Evolutionary conservation across 2,888 invertebrate species (phyloP).

Genomic region (Serripes groenlandicus): DNA sequence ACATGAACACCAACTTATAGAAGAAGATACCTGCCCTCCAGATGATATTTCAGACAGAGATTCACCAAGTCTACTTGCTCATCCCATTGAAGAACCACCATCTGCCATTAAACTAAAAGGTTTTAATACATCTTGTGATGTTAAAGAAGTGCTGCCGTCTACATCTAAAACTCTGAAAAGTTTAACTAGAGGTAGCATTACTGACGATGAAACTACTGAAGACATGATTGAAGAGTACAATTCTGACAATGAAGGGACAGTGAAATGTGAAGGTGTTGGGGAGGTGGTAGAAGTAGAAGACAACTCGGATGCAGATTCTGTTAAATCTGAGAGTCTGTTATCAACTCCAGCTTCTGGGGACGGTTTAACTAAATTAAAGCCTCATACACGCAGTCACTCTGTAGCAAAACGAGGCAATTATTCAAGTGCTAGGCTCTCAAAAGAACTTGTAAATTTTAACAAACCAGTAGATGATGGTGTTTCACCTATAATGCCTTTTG

Average conservation of each 20-base stretch:
- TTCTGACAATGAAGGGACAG: constrained; percentile 7
- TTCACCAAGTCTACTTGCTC: neutral
- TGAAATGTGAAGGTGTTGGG: neutral
- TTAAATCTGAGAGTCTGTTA: constrained; percentile 24
- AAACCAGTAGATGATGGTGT: neutral
- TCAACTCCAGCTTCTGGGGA: constrained; percentile 1
- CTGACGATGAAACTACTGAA: neutral
- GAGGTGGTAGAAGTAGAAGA: constrained; percentile 15
- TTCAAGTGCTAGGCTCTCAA: no score
- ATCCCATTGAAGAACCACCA: no score
- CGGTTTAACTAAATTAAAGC: constrained; percentile 9
- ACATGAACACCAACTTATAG: constrained; percentile 23
- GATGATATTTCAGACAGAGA: neutral
- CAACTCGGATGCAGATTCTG: constrained; percentile 22
- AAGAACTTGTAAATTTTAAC: neutral
- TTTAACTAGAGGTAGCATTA: no score
- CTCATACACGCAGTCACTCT: no score
- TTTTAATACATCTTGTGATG: no score
- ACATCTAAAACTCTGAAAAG: no score
- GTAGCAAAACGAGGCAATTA: no score
- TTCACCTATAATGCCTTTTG: neutral
- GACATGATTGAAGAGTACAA: constrained; percentile 39
- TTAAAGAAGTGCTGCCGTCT: no score
- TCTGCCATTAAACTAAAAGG: no score
- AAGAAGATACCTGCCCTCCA: constrained; percentile 2